Base-by-base conservation (phyloP, 2,888 invertebrate genomes). In the Oscheius sp. region DNA sequence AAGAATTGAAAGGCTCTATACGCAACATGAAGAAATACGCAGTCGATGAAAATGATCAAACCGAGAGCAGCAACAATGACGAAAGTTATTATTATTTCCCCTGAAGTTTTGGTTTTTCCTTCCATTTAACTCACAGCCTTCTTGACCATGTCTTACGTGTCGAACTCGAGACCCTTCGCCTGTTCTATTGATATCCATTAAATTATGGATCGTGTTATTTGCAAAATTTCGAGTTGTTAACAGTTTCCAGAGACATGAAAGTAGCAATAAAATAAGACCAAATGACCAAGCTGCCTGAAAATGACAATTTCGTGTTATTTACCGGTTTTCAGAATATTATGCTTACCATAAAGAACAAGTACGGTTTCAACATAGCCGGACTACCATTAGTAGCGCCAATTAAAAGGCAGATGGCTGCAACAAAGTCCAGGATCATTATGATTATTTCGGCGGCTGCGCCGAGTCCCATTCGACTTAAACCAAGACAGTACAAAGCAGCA, bases 1-100 rank as follows among this genome's bases (percentile, higher is more conserved):
- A 77, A 74, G 41, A 67, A 68, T 54, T 77, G 74, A 49, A 77
- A 77, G n/a, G 74, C 70, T 26, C 74, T 51, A 57, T 75, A 77
- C 50, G 74, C 77, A 14, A 78, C 67, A 38, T 78, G 78, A 8
- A 78, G 38, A 57, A 78, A 78, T 22, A 74, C 45, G 64, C 72
- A 76, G 24, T 74, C 70, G 68, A 75, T 64, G 44, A 75, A 32
- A 54, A 82, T 69, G n/a, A 82, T 66, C 85, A 94, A 93, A 0
- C 95, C 94, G 63, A 81, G 91, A 0, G 95, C 94, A 49, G 95
- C 88, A 20, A 95, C 87, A 41, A 96, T 89, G 92, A 95, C 94
- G n/a, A 91, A 62, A 90, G 78, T 71, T 0, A 93, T 91, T 12
- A 88, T 82, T 33, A 95, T 92, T 41, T 75, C 74, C 1, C 67